Percentiles rank a stretch among this genome's conserved stretches.
Conservation (phyloP, 2,797 vertebrate species). For the Holocentrus rufus region DNA sequence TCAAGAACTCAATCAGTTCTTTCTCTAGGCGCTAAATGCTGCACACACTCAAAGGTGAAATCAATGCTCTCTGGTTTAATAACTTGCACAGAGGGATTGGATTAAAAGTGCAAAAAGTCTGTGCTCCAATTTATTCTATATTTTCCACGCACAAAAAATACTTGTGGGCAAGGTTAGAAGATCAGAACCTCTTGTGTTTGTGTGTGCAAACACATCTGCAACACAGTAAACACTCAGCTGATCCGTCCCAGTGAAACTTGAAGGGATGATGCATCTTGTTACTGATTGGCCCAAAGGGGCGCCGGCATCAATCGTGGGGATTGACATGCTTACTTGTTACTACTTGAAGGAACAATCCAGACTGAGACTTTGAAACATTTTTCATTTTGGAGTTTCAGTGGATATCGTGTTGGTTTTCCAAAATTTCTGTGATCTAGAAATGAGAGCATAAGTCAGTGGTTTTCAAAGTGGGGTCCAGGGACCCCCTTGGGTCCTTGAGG, state of each 20-base stretch:
- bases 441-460: not conserved
- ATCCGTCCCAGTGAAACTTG: not conserved
- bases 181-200: constrained; percentile 5
- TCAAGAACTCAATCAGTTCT: constrained; percentile 44
- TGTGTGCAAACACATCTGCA: constrained; percentile 9
- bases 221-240: not conserved
- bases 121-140: not conserved
- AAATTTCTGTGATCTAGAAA: constrained; percentile 38
- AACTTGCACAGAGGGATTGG: constrained; percentile 24
- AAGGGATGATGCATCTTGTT: not conserved
- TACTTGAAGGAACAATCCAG: not conserved
- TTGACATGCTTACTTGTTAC: constrained; percentile 12
- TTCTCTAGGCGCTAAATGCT: constrained; percentile 44
- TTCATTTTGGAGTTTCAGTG: not conserved
- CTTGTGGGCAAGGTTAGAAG: constrained; percentile 27
- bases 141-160: constrained; percentile 19
- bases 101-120: constrained; percentile 37
- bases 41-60: constrained; percentile 34
- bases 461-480: too few relatives aligned
- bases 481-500: too few relatives aligned
- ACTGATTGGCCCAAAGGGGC: too few relatives aligned
- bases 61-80: constrained; percentile 42
- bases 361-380: not conserved
- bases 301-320: constrained; percentile 9
- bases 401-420: not conserved